A percentile compares a stretch with the other conserved stretches of the same genome.
phyloP scores from a whole-genome alignment of 2,888 invertebrate species.

The Sicus ferrugineus region DNA sequence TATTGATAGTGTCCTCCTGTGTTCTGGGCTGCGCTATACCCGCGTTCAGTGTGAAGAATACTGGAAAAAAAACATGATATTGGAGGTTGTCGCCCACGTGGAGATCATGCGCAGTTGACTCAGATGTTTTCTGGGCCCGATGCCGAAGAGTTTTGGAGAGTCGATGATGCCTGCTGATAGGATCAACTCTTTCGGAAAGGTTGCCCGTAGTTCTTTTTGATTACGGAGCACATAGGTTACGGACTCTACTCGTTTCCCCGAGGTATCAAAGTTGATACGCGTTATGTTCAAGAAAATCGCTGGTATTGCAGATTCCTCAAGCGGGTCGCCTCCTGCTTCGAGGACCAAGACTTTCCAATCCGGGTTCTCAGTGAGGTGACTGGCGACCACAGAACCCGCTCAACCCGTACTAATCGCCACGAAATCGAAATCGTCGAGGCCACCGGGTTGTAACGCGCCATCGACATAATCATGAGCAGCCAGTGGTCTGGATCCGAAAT shows the following conservation, averaged over 20 bases:
- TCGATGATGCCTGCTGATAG: conserved; percentile 51
- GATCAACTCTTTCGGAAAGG: conserved; percentile 47
- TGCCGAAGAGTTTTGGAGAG: conserved; percentile 52
- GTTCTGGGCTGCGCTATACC: conserved; percentile 48
- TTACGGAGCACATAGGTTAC: conserved; percentile 67
- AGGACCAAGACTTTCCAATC: conserved; percentile 59
- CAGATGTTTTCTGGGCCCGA: conserved; percentile 48
- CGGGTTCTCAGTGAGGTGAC: conserved; percentile 49
- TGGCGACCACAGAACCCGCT: conserved; percentile 59
- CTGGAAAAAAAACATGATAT: conserved; percentile 74
- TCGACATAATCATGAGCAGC: conserved; percentile 44
- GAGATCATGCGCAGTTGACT: conserved; percentile 43
- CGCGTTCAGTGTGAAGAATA: conserved; percentile 61
- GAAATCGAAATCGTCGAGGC: background rate
- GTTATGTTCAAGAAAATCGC: conserved; percentile 51
- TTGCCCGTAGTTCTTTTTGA: conserved; percentile 38
- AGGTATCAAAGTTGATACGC: conserved; percentile 66
- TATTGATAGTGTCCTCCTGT: conserved; percentile 60
- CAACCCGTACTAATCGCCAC: conserved; percentile 64
- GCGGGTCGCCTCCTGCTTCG: conserved; percentile 67
- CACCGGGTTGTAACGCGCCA: background rate
- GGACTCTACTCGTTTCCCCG: conserved; percentile 62
- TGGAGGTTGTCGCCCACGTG: conserved; percentile 78
- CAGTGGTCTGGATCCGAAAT: conserved; percentile 1
- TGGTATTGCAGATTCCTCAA: conserved; percentile 58